Base-by-base conservation (phyloP, 2,888 invertebrate genomes). In the Cosmia pyralina region DNA sequence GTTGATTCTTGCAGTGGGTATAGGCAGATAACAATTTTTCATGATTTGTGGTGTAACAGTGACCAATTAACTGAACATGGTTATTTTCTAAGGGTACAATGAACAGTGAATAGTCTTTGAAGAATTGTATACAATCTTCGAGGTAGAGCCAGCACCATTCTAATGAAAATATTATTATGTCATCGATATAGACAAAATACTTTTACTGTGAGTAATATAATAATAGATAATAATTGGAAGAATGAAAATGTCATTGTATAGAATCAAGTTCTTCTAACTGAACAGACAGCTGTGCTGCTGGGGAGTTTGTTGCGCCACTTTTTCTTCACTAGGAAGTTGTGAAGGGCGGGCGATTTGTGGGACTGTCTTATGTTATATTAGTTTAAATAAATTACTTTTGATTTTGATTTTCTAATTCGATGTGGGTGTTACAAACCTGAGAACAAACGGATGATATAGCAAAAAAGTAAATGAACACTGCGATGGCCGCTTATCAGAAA, bases 161-260 rank as follows among this genome's bases (percentile, higher is more conserved):
- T 11, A 38, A 60, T 38, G 7, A 62, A 53, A 44, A 73, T 58
- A 73, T 58, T 22, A 60, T 72, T 59, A 73, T 22, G 22, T 59
- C 50, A 0, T 59, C 22, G 1, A 44, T 50, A 19, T 58, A 59
- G 17, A 44, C 15, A 10, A 50, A n/a, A n/a, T 19, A 48, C n/a
- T 46, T 10, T 60, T 41, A 17, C 34, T 63, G 34, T 34, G 13
- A 19, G 28, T 28, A 28, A 28, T 28, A 19, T 63, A 15, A 19
- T 34, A 48, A 10, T 64, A 10, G 34, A 34, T 52, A 15, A 4
- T 10, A 15, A 4, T 10, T 34, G 5, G 6, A 6, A n/a, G 10
- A n/a, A 64, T 64, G 52, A 34, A n/a, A n/a, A n/a, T n/a, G n/a
- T n/a, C n/a, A n/a, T n/a, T n/a, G n/a, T n/a, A n/a, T n/a, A n/a